Conservation (phyloP, 2,797 vertebrate species). For the Erethizon dorsatum region DNA sequence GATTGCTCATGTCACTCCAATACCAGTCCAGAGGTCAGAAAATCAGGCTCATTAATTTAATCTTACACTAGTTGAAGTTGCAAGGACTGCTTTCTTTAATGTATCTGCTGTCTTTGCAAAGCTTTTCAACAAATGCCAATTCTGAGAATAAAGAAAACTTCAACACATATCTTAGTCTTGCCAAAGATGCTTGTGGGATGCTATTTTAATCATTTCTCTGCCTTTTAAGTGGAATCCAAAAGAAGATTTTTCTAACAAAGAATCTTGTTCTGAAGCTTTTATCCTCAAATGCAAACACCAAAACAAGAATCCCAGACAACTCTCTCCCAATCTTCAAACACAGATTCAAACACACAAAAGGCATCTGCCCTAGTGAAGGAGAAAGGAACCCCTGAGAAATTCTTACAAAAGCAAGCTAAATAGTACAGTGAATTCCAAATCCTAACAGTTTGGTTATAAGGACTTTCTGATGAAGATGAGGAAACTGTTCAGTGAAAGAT, state of each 20-base stretch:
- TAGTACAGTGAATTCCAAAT: not conserved
- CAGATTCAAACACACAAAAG: conserved; percentile 41
- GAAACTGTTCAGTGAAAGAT: not conserved
- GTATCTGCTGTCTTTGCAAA: conserved; percentile 72
- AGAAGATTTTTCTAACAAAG: conserved; percentile 71
- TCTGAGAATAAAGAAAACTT: conserved; percentile 77
- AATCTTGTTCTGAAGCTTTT: conserved; percentile 77
- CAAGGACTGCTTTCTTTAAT: conserved; percentile 48
- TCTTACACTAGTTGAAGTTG: not conserved
- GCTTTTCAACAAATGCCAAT: conserved; percentile 65
- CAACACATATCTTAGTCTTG: conserved; percentile 60
- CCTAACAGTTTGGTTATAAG: not conserved
- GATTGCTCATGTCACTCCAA: conserved; percentile 34
- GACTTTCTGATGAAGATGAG: not conserved
- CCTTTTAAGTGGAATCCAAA: conserved; percentile 73
- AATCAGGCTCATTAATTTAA: conserved; percentile 70
- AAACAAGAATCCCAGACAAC: conserved; percentile 60
- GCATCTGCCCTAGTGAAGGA: not conserved
- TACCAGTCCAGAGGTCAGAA: conserved; percentile 59
- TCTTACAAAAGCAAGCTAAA: conserved; percentile 20
- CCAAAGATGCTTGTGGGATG: conserved; percentile 65
- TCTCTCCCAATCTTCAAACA: not conserved
- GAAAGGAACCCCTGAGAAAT: conserved; percentile 23
- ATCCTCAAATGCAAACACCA: conserved; percentile 72
- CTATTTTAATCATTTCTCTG: conserved; percentile 80